Conservation (phyloP, 2,888 invertebrate species). For the Rhyacophila evoluta region DNA sequence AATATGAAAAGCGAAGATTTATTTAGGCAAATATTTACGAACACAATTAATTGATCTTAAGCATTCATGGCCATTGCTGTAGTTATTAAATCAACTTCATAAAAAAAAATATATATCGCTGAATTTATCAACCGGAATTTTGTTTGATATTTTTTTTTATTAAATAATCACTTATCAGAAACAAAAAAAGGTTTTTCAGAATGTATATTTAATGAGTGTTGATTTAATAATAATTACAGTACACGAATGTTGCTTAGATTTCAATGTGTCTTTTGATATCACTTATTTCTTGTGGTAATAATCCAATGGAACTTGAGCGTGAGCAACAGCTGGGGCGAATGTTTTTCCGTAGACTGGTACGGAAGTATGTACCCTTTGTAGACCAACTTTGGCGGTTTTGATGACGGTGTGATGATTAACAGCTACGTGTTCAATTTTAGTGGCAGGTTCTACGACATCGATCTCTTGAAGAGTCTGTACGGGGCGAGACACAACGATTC, state of each 20-base stretch:
- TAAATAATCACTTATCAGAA: not conserved
- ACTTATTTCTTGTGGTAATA: slow-evolving; percentile 47
- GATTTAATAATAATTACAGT: not conserved
- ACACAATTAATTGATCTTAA: not conserved
- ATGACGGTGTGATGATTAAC: slow-evolving; percentile 70
- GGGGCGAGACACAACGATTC: slow-evolving; percentile 73
- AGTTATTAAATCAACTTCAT: not conserved
- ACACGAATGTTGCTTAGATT: not conserved
- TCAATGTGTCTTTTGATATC: not conserved
- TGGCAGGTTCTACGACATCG: slow-evolving; percentile 71
- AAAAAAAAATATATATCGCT: not conserved
- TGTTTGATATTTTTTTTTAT: not conserved
- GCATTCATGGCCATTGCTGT: not conserved
- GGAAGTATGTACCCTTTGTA: slow-evolving; percentile 63
- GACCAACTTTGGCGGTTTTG: slow-evolving; percentile 64
- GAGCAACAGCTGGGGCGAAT: slow-evolving; percentile 50
- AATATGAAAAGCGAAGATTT: slow-evolving; percentile 6
- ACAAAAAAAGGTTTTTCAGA: not conserved
- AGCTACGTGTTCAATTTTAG: slow-evolving; percentile 70
- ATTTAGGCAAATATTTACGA: not conserved
- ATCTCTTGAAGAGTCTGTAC: slow-evolving; percentile 73
- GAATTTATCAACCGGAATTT: not conserved
- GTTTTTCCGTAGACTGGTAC: slow-evolving; percentile 61
- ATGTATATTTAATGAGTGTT: not conserved
- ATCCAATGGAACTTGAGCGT: slow-evolving; percentile 52